phyloP scores from a whole-genome alignment of 2,888 invertebrate genomes.

The Drosophila yooni region DNA sequence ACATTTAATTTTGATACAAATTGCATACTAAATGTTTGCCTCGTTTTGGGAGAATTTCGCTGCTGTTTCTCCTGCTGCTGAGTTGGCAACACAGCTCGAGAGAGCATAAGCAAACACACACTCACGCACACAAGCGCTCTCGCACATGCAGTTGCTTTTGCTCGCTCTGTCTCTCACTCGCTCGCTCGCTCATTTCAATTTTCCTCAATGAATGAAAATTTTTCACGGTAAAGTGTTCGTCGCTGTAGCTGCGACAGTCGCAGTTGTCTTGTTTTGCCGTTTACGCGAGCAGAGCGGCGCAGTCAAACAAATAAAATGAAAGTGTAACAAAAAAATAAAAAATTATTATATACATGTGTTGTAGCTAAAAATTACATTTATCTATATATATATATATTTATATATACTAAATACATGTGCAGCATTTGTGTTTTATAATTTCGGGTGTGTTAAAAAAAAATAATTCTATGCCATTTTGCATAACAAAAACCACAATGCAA shows the following conservation, averaged over 20 bases:
- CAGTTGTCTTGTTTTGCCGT: slow-evolving; percentile 57
- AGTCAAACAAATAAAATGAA: slow-evolving; percentile 41
- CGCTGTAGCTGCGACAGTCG: slow-evolving; percentile 42
- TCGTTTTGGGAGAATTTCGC: slow-evolving; percentile 41
- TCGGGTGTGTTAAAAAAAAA: slow-evolving; percentile 39
- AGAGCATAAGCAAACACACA: slow-evolving; percentile 18
- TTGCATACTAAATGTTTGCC: slow-evolving; percentile 49
- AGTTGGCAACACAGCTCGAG: slow-evolving; percentile 67
- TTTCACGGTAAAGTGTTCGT: slow-evolving; percentile 73
- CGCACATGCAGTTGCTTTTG: slow-evolving; percentile 34
- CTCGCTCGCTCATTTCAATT: slow-evolving; percentile 74
- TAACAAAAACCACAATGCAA: slow-evolving; percentile 65
- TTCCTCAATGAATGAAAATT: slow-evolving; percentile 81
- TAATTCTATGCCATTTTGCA: slow-evolving; percentile 66
- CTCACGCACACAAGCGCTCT: slow-evolving; percentile 24
- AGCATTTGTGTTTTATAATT: slow-evolving; percentile 41
- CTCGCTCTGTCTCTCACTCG: slow-evolving; percentile 25
- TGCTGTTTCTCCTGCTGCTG: slow-evolving; percentile 41
- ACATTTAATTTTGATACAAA: slow-evolving; percentile 52
- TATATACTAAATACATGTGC: slow-evolving; percentile 11
- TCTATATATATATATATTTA: slow-evolving; percentile 12
- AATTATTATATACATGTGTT: slow-evolving; percentile 4
- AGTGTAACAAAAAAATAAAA: slow-evolving; percentile 1
- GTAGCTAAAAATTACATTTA: slow-evolving; percentile 7
- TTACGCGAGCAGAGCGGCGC: slow-evolving; percentile 57